Conservation (phyloP, 2,888 invertebrate genomes). For the Reticulitermes lucifugus region DNA sequence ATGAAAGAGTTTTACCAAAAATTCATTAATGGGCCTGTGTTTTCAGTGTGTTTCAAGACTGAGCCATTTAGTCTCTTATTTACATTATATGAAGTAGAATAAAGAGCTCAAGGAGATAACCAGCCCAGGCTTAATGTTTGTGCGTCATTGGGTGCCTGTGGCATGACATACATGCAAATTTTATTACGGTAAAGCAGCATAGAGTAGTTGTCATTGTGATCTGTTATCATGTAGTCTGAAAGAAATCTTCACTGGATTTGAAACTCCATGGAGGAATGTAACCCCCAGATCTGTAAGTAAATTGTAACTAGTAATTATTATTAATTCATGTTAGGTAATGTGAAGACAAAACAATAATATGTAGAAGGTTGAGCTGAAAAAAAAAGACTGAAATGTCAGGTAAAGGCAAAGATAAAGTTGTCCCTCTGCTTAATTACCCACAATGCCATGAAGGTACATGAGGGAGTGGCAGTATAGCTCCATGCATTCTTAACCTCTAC, state of each 20-base stretch:
- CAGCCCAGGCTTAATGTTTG: constrained; percentile 17
- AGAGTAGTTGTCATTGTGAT: not conserved
- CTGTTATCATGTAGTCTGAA: constrained; percentile 6
- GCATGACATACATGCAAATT: not conserved
- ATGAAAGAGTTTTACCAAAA: not conserved
- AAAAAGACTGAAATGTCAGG: too few relatives aligned
- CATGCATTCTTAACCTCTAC: too few relatives aligned
- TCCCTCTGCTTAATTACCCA: too few relatives aligned
- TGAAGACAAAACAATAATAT: too few relatives aligned
- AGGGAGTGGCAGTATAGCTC: too few relatives aligned
- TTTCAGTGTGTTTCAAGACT: not conserved
- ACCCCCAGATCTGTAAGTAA: too few relatives aligned
- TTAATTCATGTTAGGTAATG: too few relatives aligned
- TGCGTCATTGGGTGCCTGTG: constrained; percentile 17
- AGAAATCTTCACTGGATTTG: not conserved
- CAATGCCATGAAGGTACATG: too few relatives aligned
- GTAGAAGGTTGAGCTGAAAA: too few relatives aligned
- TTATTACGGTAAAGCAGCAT: not conserved
- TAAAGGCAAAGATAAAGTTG: too few relatives aligned
- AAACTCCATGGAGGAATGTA: too few relatives aligned
- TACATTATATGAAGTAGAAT: not conserved
- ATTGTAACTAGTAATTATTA: too few relatives aligned
- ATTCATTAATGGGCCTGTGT: not conserved
- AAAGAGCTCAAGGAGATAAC: constrained; percentile 1
- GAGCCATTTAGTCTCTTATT: not conserved